phyloP scores from a whole-genome alignment of 1,140 invertebrate genomes.

The Stratiolaelaps scimitus region DNA sequence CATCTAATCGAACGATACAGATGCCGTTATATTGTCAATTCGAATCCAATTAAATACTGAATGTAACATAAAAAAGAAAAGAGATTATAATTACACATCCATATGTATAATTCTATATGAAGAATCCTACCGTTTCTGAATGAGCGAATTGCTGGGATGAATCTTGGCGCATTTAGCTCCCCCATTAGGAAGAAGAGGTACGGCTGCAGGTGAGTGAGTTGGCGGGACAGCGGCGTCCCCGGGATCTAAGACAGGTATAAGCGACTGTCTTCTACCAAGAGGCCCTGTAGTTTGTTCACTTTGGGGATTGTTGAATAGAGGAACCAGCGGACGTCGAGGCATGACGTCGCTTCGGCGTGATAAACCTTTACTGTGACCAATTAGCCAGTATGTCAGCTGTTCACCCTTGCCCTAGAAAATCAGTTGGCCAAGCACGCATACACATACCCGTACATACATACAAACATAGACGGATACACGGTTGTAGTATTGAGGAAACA shows the following conservation, averaged over 20 bases:
- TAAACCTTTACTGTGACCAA: conserved; percentile 36
- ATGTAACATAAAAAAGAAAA: neutral
- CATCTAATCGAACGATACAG: neutral
- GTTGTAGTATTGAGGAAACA: conserved; percentile 26
- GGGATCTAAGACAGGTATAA: neutral
- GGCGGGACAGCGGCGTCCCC: neutral
- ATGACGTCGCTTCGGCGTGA: conserved; percentile 28
- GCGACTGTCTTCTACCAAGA: neutral
- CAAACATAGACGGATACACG: neutral
- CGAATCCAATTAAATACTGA: neutral
- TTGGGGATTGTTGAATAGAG: neutral
- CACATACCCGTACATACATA: neutral
- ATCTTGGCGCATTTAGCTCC: neutral
- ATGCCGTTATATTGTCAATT: neutral
- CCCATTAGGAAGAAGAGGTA: conserved; percentile 1
- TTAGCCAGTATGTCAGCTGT: conserved; percentile 41
- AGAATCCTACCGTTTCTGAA: neutral
- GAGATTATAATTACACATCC: neutral
- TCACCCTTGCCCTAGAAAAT: conserved; percentile 43
- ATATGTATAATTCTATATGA: neutral
- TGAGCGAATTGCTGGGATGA: conserved; percentile 2
- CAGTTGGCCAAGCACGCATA: conserved; percentile 42
- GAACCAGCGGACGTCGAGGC: neutral
- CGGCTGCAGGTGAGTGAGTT: too few species aligned
- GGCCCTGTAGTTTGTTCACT: neutral